phyloP scores from a whole-genome alignment of 2,113 vertebrate species.

The Passer domesticus region DNA sequence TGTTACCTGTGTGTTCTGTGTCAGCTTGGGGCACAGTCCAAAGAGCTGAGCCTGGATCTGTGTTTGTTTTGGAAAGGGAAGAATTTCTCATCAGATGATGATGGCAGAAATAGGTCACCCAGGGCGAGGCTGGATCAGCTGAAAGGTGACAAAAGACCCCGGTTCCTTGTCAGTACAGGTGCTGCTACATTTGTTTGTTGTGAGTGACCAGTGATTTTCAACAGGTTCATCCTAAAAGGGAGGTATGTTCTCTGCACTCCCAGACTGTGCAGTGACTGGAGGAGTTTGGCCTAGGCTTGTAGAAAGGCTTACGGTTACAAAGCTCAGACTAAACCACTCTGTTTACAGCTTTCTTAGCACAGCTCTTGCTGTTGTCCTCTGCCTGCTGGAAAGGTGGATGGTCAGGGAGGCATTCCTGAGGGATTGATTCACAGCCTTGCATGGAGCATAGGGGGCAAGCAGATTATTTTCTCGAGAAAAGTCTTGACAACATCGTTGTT shows the following conservation, averaged over 20 bases:
- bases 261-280: background rate
- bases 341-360: background rate
- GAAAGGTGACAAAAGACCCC: background rate
- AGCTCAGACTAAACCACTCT: background rate
- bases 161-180: background rate
- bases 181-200: background rate
- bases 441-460: fast-evolving
- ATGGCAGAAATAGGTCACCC: background rate
- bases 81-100: background rate
- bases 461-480: background rate
- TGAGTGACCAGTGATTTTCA: background rate
- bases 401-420: no score
- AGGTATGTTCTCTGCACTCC: background rate
- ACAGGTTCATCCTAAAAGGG: background rate
- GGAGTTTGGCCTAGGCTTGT: background rate
- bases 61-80: background rate
- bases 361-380: background rate
- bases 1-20: background rate
- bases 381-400: background rate
- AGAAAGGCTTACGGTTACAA: background rate
- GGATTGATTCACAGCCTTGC: background rate
- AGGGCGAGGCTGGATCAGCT: fast-evolving
- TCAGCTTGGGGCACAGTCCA: background rate
- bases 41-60: background rate
- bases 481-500: background rate